These are phyloP conservation scores for Bembecia ichneumoniformis DNA, from an alignment of 2,888 invertebrate species.

Conservation along the genomic window DNA sequence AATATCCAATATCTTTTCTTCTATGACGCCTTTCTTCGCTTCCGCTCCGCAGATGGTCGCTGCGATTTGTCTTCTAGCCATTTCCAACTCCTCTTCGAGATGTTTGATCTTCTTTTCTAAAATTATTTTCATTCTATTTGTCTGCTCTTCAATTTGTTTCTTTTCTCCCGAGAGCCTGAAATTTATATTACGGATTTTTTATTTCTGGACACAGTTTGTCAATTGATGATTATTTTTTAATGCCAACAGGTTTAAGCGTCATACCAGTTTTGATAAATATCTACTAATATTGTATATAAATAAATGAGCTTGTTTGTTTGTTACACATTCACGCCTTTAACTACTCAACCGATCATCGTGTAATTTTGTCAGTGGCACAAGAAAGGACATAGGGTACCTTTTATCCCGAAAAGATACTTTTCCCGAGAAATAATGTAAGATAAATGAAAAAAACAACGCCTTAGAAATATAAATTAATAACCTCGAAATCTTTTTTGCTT, in stretches of 20 bases:
- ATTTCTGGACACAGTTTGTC: not conserved
- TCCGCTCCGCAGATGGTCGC: slow-evolving; percentile 33
- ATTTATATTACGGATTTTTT: slow-evolving; percentile 4
- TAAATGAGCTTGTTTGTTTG: no score
- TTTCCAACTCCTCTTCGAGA: slow-evolving; percentile 45
- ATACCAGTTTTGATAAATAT: not conserved
- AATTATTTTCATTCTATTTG: slow-evolving; percentile 20
- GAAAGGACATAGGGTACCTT: no score
- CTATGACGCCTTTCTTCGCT: slow-evolving; percentile 37
- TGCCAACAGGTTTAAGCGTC: no score
- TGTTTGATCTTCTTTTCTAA: slow-evolving; percentile 34
- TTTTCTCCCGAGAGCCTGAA: slow-evolving; percentile 48
- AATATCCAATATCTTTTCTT: slow-evolving; percentile 36
- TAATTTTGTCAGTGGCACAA: no score
- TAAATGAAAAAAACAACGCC: no score
- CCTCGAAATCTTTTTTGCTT: no score
- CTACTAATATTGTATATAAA: no score
- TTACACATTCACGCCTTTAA: no score
- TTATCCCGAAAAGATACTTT: no score
- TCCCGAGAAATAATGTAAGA: no score
- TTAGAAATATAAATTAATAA: no score
- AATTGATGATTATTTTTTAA: not conserved
- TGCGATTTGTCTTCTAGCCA: slow-evolving; percentile 33
- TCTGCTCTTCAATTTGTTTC: slow-evolving; percentile 34
- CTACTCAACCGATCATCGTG: no score